Evolutionary conservation across 2,113 vertebrate genomes (phyloP).

Genomic region (Coturnix japonica): DNA sequence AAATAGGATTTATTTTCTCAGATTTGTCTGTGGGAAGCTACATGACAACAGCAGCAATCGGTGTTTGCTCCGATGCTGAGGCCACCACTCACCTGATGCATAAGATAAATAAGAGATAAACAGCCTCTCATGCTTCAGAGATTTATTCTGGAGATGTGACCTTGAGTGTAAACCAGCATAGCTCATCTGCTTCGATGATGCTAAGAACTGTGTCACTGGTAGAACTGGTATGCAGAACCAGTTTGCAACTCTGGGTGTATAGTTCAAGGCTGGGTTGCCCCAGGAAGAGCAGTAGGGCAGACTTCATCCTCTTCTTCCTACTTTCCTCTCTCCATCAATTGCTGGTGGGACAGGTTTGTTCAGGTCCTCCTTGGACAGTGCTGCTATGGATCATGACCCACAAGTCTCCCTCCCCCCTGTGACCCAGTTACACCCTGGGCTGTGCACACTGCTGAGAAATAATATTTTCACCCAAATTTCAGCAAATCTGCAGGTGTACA

Average conservation of each 20-base stretch:
- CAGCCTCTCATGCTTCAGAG: neutral
- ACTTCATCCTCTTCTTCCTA: neutral
- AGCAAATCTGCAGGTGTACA: neutral
- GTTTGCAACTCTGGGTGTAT: accelerated
- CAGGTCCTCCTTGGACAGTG: accelerated
- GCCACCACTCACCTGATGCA: neutral
- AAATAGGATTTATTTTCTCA: neutral
- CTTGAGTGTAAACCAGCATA: neutral
- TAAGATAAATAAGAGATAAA: neutral
- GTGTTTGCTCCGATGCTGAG: neutral
- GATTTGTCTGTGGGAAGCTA: neutral
- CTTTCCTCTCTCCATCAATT: neutral
- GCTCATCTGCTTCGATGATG: neutral
- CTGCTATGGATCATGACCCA: neutral
- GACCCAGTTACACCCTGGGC: neutral
- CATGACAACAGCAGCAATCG: neutral
- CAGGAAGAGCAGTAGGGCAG: neutral
- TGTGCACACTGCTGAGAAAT: neutral
- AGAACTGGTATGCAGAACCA: neutral
- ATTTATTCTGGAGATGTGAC: neutral
- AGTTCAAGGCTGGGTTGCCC: neutral
- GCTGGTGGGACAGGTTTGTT: neutral
- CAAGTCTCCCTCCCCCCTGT: neutral
- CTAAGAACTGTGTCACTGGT: neutral
- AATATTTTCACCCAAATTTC: neutral